Base-by-base conservation (phyloP, 2,888 invertebrate species). In the Melanostoma mellinum region DNA sequence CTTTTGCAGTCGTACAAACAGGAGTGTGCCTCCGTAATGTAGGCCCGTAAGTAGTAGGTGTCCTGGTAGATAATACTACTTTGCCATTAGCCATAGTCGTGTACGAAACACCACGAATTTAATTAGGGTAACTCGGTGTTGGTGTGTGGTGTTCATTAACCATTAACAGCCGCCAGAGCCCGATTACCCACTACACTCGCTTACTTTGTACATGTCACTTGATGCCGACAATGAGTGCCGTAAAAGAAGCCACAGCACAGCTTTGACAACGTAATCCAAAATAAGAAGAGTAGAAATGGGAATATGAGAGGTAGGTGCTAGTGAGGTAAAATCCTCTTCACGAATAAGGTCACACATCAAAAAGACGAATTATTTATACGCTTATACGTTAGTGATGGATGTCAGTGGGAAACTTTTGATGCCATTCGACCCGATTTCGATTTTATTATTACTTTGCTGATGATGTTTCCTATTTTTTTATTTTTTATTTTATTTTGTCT, bases 31-130 rank as follows among this genome's bases (percentile, higher is more conserved):
- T 56, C 30, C 6, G 33, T 33, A 32, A 44, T 58, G 42, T 36
- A 8, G 42, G 42, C 6, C 55, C 38, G 30, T 60, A 33, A 44
- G 10, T 35, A 35, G 35, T 9, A 46, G 46, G 42, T 74, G 56
- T 65, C 56, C 33, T 56, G 56, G 74, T n/a, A 40, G 35, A 35
- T 35, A 58, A 4, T 44, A 44, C 67, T 58, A 33, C 58, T 32
- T 33, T 60, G 67, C 44, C 67, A 75, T 68, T 75, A 75, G 67
- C 50, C 42, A 50, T 30, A 20, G 9, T 35, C 8, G 30, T 53
- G 48, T 48, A 65, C 42, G 35, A 74, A 65, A 35, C 56, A 42
- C 50, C 58, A 74, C 58, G 74, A 74, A 74, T 74, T 74, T 74
- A 74, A 74, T 74, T 65, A 65, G 74, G 55, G 50, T 48, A 67